Base-by-base conservation (phyloP, 2,888 invertebrate species). In the Erebia aethiops region DNA sequence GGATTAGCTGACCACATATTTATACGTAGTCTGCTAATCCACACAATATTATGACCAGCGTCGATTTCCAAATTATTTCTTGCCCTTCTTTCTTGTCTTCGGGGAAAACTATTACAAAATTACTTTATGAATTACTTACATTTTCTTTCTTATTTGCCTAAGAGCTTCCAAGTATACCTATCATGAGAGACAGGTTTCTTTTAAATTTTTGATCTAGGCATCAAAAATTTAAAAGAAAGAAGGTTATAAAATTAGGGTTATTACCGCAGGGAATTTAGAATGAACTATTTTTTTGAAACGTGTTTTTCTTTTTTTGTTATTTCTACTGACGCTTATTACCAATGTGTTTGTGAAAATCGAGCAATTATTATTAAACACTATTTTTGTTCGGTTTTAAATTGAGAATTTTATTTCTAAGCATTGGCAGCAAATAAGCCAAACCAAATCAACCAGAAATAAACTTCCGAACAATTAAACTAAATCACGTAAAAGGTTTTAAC, bases 391-490 rank as follows among this genome's bases (percentile, higher is more conserved):
- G 51, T 51, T 51, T 51, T 51, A 51, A 51, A 14, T 7, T 51
- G 51, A 16, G 52, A 9, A 16, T 52, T 54, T 2, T 54, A 54
- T 54, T 54, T 18, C 51, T 14, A 51, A 14, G 14, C 14, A 51
- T 51, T 14, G 7, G 14, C 54, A 10, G 16, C 41, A 61, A 18
- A 18, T 21, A 21, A 16, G 21, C 21, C 62, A 49, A 61, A 62
- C 18, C 18, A 21, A 62, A 46, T 62, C 18, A 62, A 46, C 46
- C 13, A 8, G 11, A 46, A 73, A 87, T 87, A 87, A 89, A 87
- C 82, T 54, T 80, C 78, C 80, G 81, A 84, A 86, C 86, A 88
- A 89, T 89, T 88, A 89, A 88, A 88, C 85, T 84, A 81, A 80
- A 80, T 79, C 79, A 79, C 81, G 83, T 86, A 84, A 87, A 84